These are phyloP conservation scores for Cephus rjabovi DNA, from an alignment of 2,888 invertebrate genomes.

Conservation along the genomic window DNA sequence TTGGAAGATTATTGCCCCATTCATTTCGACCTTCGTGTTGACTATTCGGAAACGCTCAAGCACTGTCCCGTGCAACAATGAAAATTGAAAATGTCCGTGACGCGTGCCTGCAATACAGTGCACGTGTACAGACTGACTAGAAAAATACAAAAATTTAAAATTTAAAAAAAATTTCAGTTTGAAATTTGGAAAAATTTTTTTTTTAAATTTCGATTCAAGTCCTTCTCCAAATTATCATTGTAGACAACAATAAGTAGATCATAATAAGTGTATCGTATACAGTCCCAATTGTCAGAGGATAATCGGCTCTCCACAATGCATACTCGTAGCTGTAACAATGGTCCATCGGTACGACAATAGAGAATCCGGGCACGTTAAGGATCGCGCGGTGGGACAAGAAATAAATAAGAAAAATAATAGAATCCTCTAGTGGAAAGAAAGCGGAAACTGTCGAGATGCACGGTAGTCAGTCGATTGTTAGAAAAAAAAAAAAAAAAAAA, in stretches of 20 bases:
- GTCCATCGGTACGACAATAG: slow-evolving; percentile 17
- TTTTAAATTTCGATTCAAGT: neutral
- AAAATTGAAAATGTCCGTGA: neutral
- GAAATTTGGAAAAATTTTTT: neutral
- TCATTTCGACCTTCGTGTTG: neutral
- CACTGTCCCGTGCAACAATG: neutral
- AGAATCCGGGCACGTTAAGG: slow-evolving; percentile 14
- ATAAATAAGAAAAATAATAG: slow-evolving; percentile 24
- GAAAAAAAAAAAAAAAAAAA: slow-evolving; percentile 1
- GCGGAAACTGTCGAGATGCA: slow-evolving; percentile 7
- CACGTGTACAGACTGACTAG: neutral
- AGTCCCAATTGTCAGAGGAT: neutral
- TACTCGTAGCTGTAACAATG: slow-evolving; percentile 10
- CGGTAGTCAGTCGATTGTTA: slow-evolving; percentile 11
- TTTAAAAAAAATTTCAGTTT: neutral
- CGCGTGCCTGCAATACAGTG: neutral
- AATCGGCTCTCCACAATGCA: neutral
- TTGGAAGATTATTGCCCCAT: neutral
- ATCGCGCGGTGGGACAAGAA: slow-evolving; percentile 13
- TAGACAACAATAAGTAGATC: neutral
- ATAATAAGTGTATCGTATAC: neutral
- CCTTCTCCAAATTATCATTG: neutral
- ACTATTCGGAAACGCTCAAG: neutral
- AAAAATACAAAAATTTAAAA: too few species aligned
- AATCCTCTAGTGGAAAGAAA: slow-evolving; percentile 14